Base-by-base conservation (phyloP, 2,888 invertebrate genomes). In the Campopleginae sp. region DNA sequence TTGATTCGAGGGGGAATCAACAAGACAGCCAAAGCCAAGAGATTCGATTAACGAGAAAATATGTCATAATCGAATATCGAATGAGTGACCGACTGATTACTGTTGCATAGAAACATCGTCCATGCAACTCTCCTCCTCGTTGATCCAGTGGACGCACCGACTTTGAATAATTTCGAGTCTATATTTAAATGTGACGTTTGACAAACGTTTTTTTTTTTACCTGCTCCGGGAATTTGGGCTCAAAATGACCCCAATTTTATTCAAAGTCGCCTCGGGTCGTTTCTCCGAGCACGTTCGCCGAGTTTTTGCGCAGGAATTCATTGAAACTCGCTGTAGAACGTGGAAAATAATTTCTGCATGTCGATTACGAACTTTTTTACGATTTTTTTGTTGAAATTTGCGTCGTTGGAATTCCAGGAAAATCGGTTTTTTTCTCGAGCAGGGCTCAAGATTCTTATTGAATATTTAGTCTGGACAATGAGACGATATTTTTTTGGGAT, bases 1-100 rank as follows among this genome's bases (percentile, higher is more conserved):
- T 48, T 76, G 46, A 58, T 76, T 65, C 65, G 33, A 71, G 51
- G 48, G 33, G 68, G 33, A 17, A 51, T 38, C 38, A 51, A 33
- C 75, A 44, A 74, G 74, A 44, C 27, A 63, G 63, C 8, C 8
- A 79, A 46, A 79, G 44, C 2, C 27, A 17, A 44, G 31, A 48
- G 54, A 1, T 54, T 31, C 10, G 65, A 38, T n/a, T 66, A 23
- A 42, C n/a, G n/a, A n/a, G 14, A 23, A 42, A 66, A 66, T 23
- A 33, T 17, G 19, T 46, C 58, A 46, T 14, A 58, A 58, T 74
- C 66, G 44, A 61, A 58, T 74, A 44, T 42, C 42, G n/a, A 12
- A 23, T n/a, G 38, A 58, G 42, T 38, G 46, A 80, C 68, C 46
- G 42, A 44, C 23, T 54, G 19, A 38, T 17, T 66, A 10, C 5